Base-by-base conservation (phyloP, 1,140 invertebrate genomes). In the Cylas formicarius region DNA sequence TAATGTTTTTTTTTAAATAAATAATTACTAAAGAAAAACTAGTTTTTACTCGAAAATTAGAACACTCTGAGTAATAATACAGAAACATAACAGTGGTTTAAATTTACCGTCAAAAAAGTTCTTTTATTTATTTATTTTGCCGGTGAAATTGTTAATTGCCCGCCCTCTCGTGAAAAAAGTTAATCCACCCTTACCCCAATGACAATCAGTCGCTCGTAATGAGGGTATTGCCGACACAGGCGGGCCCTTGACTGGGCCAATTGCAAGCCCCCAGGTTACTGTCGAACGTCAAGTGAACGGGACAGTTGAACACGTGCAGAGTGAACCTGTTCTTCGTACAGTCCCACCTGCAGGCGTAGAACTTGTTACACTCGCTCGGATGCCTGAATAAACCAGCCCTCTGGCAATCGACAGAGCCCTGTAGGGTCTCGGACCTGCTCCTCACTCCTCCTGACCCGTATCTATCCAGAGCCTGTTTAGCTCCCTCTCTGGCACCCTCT, bases 261-360 rank as follows among this genome's bases (percentile, higher is more conserved):
- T 88, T 88, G 53, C 86, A 89, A 32, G 84, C 86, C 18, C 81
- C 76, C 44, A 84, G 71, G 19, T 66, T 75, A 8, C 76, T 72
- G 60, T 89, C 86, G 53, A 87, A 90, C 16, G 81, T 84, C 23
- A 88, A 67, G 58, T 84, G 81, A 33, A 90, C 75, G 0, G 86
- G 85, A 60, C 86, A 90, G 51, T 85, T 83, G 60, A 89, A 85
- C 2, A 84, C 72, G 53, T 86, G 81, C 4, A 89, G 70, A 4
- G 83, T 86, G 61, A 80, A 90, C 48, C 75, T 76, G 47, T 86
- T 79, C 49, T 87, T 82, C 65, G 77, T 82, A 45, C 80, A 75
- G 57, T 90, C 86, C 82, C 82, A 90, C 58, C 82, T 77, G 60
- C 86, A 90, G 21, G 84, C 77, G 56, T 88, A 90, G 69, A 89